Base-by-base conservation (phyloP, 2,113 vertebrate genomes). In the Apteryx mantelli region DNA sequence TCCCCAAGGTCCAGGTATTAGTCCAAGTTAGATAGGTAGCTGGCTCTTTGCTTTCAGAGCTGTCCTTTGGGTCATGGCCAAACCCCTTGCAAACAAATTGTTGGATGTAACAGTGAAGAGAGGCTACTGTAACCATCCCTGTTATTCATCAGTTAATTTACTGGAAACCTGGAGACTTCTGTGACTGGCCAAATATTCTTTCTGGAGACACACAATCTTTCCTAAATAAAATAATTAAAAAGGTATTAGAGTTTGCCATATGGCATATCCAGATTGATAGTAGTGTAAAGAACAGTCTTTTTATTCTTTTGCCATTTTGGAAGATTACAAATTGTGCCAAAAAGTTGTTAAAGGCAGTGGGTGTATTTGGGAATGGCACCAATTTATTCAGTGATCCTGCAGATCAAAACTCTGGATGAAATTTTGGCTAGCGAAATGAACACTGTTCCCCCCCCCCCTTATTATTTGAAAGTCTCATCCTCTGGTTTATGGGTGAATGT, bases 121-220 rank as follows among this genome's bases (percentile, higher is more conserved):
- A 78, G 9, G 82, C 93, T 96, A 86, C 91, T 3, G 66, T 91
- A 86, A 82, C 71, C 66, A 70, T 14, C 82, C 63, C 84, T 64
- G 78, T 74, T 93, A 94, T 61, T 75, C 82, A 83, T 81, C 76
- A 86, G 40, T 28, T 91, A 40, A 63, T 80, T 75, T 83, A 70
- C 44, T 93, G 85, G 40, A 91, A 94, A 95, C 55, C 58, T 83
- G 40, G 64, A 94, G 75, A 58, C 32, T 83, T 81, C 30, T 74
- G 68, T 0, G 2, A 40, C 48, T 77, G 55, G 60, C 40, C 68
- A 90, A 86, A 75, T 88, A 40, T 11, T 86, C 75, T 19, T 80
- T 77, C 64, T 88, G 92, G 82, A 94, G 64, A 81, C 60, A 85
- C 58, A 68, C 8, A 82, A 34, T 0, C 0, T 94, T 90, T 42